phyloP scores from a whole-genome alignment of 2,113 vertebrate genomes.

The Pachyramphus minor region DNA sequence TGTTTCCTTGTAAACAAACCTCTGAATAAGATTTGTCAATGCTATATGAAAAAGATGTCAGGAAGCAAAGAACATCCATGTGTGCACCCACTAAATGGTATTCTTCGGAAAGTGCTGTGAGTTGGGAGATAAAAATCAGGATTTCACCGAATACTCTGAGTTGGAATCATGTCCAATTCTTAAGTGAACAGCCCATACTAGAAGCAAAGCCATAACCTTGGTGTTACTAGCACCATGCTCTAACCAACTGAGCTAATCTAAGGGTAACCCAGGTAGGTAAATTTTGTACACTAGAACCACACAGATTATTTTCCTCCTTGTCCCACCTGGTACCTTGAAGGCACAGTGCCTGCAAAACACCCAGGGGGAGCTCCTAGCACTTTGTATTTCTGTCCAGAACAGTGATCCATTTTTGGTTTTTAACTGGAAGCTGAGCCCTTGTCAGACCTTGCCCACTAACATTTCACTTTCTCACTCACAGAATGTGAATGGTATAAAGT shows the following conservation, averaged over 20 bases:
- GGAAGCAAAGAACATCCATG: neutral
- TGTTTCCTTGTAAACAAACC: conserved; percentile 17
- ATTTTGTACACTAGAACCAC: fast-evolving
- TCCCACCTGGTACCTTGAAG: neutral
- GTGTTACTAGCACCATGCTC: neutral
- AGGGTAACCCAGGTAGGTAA: neutral
- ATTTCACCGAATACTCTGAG: neutral
- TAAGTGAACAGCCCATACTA: neutral
- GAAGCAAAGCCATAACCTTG: neutral
- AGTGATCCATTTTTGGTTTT: neutral
- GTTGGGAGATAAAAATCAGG: neutral
- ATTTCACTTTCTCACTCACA: conserved; percentile 56
- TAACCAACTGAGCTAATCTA: neutral
- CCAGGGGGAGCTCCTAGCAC: fast-evolving
- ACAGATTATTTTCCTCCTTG: neutral
- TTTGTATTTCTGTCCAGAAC: fast-evolving
- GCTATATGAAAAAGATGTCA: neutral
- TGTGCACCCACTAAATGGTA: neutral
- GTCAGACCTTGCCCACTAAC: neutral
- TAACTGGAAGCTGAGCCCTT: neutral
- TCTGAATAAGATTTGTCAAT: neutral
- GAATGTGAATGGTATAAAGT: conserved; percentile 99
- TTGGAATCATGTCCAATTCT: neutral
- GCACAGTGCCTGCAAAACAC: fast-evolving
- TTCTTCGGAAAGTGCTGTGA: fast-evolving